phyloP scores from a whole-genome alignment of 2,797 vertebrate genomes.

The Myotis myotis region DNA sequence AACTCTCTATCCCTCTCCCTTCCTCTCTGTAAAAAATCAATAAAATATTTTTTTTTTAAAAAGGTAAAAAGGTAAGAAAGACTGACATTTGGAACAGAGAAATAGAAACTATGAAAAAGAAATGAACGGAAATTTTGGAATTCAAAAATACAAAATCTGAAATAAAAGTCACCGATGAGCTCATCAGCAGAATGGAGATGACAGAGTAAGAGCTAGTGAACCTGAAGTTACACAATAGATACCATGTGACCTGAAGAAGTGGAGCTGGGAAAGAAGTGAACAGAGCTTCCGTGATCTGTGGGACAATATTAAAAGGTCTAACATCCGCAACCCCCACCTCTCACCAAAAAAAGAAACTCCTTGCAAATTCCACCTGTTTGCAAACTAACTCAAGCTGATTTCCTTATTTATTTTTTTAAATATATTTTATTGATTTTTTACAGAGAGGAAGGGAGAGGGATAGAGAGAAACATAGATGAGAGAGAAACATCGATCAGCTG shows the following conservation, averaged over 20 bases:
- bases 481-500: too few relatives aligned
- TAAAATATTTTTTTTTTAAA: too few relatives aligned
- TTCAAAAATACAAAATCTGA: neutral
- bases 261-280: neutral
- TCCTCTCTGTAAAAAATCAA: too few relatives aligned
- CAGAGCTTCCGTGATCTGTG: neutral
- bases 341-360: neutral
- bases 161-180: neutral
- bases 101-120: neutral
- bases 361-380: neutral
- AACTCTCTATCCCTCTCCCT: too few relatives aligned
- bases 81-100: neutral
- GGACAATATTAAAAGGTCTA: neutral
- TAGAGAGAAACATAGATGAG: too few relatives aligned
- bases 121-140: neutral
- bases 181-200: neutral
- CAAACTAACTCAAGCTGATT: slow-evolving; percentile 1
- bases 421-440: too few relatives aligned
- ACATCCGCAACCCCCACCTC: neutral
- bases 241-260: neutral
- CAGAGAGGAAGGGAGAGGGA: too few relatives aligned
- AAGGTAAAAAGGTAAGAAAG: neutral
- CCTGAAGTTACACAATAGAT: neutral
- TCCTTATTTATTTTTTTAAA: neutral
- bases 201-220: neutral